A percentile compares a stretch with the other conserved stretches of the same genome.
phyloP scores from a whole-genome alignment of 2,888 invertebrate species.

The Ormyrus labotus region DNA sequence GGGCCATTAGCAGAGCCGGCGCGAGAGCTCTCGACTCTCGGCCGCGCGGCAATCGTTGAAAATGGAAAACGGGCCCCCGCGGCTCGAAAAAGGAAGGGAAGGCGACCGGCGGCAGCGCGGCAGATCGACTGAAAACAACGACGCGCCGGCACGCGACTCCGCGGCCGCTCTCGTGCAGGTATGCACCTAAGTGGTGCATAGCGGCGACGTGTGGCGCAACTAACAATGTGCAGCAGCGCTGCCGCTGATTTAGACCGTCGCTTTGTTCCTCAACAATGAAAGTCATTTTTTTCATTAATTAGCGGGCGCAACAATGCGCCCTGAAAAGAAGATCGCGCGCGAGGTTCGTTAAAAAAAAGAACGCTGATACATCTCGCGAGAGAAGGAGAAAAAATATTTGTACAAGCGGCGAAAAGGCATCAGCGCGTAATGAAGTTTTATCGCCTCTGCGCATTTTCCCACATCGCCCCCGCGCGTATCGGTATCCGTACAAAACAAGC shows the following conservation, averaged over 20 bases:
- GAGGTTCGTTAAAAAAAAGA: too few species aligned
- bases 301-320: too few species aligned
- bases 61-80: slow-evolving; percentile 25
- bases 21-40: too few species aligned
- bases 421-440: too few species aligned
- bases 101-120: background rate
- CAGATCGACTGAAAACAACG: background rate
- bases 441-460: too few species aligned
- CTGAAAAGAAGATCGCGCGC: too few species aligned
- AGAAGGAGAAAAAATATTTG: too few species aligned
- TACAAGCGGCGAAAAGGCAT: too few species aligned
- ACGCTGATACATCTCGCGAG: too few species aligned
- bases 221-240: too few species aligned
- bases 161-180: slow-evolving; percentile 30
- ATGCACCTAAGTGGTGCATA: background rate
- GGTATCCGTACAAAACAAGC: background rate
- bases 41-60: background rate
- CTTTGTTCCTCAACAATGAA: background rate
- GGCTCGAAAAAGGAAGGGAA: slow-evolving; percentile 9
- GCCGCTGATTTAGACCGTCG: background rate
- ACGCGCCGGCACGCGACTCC: slow-evolving; percentile 21
- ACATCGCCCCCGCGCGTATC: too few species aligned
- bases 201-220: background rate
- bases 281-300: too few species aligned
- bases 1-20: slow-evolving; percentile 5